Base-by-base conservation (phyloP, 2,113 vertebrate species). In the Centropus bengalensis region DNA sequence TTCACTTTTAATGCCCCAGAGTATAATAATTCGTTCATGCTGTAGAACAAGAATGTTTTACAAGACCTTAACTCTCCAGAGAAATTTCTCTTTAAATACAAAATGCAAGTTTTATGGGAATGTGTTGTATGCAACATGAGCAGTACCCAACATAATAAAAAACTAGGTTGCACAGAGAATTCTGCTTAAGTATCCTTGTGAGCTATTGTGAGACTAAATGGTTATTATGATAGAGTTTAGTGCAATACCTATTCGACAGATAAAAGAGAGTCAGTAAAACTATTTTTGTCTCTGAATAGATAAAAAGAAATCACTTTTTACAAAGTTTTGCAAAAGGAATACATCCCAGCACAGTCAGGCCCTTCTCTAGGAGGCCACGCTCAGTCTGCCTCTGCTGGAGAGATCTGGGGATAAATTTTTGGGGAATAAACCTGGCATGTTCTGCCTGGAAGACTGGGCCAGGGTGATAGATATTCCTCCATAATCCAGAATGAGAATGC, bases 31-130 rank as follows among this genome's bases (percentile, higher is more conserved):
- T 98, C 94, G 95, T 97, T 98, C 97, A 98, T 97, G 96, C 97
- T 98, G 97, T 97, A 97, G 97, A 98, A 98, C 96, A 98, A 98
- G 97, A 98, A 98, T 98, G 97, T 98, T 98, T 98, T 98, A 98
- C 97, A 98, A 98, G 97, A 98, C 96, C 97, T 98, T 96, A 98
- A 98, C 94, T 98, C 97, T 97, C 97, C 93, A 94, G 98, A 98
- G 98, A 98, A 97, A 98, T 98, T 97, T 98, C 97, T 97, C 97
- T 89, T 92, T 98, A 98, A 98, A 98, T 97, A 97, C 96, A 98
- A 98, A 98, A 98, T 96, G 96, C 80, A 94, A 97, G 97, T 96
- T 98, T 98, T 97, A 97, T 96, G 96, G 97, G 97, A 98, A 97
- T 96, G 95, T 93, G 92, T 93, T 97, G 95, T 95, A 97, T 95